Base-by-base conservation (phyloP, 2,113 vertebrate species). In the Erinaceus europaeus region DNA sequence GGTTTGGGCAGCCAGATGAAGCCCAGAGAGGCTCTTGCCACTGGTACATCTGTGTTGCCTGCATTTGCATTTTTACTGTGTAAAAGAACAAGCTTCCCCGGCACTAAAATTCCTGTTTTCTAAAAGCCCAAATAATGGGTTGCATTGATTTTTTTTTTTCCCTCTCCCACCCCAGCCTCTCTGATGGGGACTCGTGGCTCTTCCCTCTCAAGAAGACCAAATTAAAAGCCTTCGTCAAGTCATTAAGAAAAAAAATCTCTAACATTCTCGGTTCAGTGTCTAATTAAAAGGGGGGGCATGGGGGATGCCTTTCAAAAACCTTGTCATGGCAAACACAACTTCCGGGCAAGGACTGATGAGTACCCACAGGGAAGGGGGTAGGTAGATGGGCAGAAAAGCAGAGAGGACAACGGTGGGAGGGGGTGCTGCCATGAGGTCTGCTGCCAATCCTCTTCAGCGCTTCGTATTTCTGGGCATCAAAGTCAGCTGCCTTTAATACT, bases 51-150 rank as follows among this genome's bases (percentile, higher is more conserved):
- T 96, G 96, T 95, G 96, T 95, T 96, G 96, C 95, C 96, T 95
- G 94, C 94, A 97, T 97, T 98, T 98, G 97, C 97, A 97, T 98
- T 97, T 97, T 96, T 89, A 88, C 95, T 79, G 90, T 91, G 96
- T 92, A 89, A 93, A 94, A 94, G 93, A 95, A 95, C 80, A 95
- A 90, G 93, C 92, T 9, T 97, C 42, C 73, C 93, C 84, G 84
- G 94, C 68, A 86, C 92, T 89, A 80, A 89, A 55, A 82, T 96
- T 94, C 86, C 88, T 92, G 89, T 93, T 92, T 95, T 94, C 93
- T 94, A 93, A 46, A 77, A 93, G 94, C 83, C 94, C 87, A 94
- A 96, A 97, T 94, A 59, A 82, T 78, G 94, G 94, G 91, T 92
- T 95, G 88, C 78, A 13, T 82, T 12, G 86, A 95, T 88, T 90